phyloP scores from a whole-genome alignment of 2,113 vertebrate species.

The Protobothrops flavoviridis region DNA sequence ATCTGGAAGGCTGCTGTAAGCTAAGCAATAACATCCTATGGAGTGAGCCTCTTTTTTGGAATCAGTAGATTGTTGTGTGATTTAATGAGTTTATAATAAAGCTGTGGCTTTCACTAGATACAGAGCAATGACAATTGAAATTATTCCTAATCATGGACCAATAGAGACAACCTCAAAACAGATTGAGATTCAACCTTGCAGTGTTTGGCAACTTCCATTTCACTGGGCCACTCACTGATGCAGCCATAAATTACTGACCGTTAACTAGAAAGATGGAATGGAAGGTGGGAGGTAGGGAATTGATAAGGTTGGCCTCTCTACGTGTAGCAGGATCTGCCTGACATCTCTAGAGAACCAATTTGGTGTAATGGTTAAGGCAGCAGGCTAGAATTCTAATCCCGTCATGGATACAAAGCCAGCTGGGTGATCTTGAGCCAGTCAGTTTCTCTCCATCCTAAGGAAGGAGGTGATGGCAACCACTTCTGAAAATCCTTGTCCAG shows the following conservation, averaged over 20 bases:
- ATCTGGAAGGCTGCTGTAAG: neutral
- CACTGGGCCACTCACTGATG: neutral
- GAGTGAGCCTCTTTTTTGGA: neutral
- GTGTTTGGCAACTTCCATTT: neutral
- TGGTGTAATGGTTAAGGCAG: neutral
- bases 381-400: neutral
- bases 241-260: neutral
- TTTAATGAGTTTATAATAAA: neutral
- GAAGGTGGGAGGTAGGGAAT: neutral
- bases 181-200: neutral
- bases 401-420: neutral
- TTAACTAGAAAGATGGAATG: neutral
- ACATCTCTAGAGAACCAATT: neutral
- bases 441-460: neutral
- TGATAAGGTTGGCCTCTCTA: neutral
- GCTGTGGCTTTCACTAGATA: neutral
- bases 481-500: neutral
- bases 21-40: neutral
- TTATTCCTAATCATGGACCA: neutral
- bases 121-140: neutral
- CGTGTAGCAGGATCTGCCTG: neutral
- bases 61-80: neutral
- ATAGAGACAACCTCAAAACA: neutral
- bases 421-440: neutral
- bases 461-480: neutral